Percentiles rank a stretch among this genome's conserved stretches.
These are phyloP conservation scores for Agrilus cyanescens DNA, from an alignment of 2,888 invertebrate genomes.

Conservation along the genomic window DNA sequence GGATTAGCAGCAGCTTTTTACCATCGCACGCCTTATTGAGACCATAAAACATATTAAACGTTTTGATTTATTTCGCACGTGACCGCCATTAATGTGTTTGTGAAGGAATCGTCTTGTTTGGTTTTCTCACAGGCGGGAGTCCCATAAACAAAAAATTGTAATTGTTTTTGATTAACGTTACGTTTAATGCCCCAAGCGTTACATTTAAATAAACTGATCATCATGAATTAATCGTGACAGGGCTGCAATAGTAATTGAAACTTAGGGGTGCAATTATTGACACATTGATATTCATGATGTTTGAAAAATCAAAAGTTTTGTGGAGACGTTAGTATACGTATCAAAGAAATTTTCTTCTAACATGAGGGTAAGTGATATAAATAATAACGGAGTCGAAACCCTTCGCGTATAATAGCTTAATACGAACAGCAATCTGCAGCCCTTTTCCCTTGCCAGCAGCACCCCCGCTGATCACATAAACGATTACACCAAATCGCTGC, in stretches of 20 bases:
- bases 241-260: too few species aligned
- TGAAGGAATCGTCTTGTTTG: slow-evolving; percentile 32
- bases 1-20: slow-evolving; percentile 33
- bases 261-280: too few species aligned
- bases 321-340: too few species aligned
- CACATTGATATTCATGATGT: too few species aligned
- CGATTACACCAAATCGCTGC: slow-evolving; percentile 13
- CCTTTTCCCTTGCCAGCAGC: slow-evolving; percentile 7
- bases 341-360: slow-evolving; percentile 6
- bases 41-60: slow-evolving; percentile 35
- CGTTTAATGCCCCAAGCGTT: too few species aligned
- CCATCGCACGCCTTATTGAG: slow-evolving; percentile 31
- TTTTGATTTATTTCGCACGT: slow-evolving; percentile 31
- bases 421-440: slow-evolving; percentile 15
- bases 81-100: slow-evolving; percentile 31
- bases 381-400: slow-evolving; percentile 15
- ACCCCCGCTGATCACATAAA: slow-evolving; percentile 10
- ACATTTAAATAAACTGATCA: too few species aligned
- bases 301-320: too few species aligned
- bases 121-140: slow-evolving; percentile 28
- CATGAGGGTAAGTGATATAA: slow-evolving; percentile 16
- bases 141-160: too few species aligned
- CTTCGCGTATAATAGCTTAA: slow-evolving; percentile 19
- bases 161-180: too few species aligned
- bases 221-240: too few species aligned